Percentiles rank a stretch among this genome's conserved stretches.
Conservation (phyloP, 2,797 vertebrate genomes). For the Lophotriccus pileatus region DNA sequence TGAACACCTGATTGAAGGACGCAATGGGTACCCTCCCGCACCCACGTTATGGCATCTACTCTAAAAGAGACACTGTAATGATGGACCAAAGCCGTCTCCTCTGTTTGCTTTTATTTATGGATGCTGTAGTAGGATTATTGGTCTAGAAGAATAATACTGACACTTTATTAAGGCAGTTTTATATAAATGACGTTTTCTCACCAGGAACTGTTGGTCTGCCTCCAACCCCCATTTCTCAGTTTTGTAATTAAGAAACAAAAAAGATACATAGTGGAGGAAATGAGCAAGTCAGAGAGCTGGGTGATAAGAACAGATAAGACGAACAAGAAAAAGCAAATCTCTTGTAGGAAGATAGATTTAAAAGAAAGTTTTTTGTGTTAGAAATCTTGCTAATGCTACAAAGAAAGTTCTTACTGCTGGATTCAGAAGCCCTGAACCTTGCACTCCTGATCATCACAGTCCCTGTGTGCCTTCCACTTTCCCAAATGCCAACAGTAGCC, state of each 20-base stretch:
- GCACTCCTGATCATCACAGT: background rate
- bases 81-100: background rate
- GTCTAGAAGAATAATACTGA: background rate
- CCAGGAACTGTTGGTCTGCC: background rate
- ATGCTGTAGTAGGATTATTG: background rate
- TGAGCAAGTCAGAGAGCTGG: background rate
- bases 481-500: background rate
- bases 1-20: background rate
- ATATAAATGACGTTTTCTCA: background rate
- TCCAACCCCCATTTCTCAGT: background rate
- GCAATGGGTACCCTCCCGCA: background rate
- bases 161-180: background rate
- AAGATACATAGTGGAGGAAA: background rate
- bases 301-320: background rate
- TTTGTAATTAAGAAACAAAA: background rate
- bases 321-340: background rate
- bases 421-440: background rate
- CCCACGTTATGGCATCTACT: rapidly evolving
- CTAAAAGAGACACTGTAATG: background rate
- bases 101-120: background rate
- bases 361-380: background rate
- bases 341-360: background rate
- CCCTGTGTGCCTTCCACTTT: background rate
- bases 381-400: background rate
- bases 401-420: background rate